Conservation (phyloP, 2,888 invertebrate genomes). For the Leucophenga maculata region DNA sequence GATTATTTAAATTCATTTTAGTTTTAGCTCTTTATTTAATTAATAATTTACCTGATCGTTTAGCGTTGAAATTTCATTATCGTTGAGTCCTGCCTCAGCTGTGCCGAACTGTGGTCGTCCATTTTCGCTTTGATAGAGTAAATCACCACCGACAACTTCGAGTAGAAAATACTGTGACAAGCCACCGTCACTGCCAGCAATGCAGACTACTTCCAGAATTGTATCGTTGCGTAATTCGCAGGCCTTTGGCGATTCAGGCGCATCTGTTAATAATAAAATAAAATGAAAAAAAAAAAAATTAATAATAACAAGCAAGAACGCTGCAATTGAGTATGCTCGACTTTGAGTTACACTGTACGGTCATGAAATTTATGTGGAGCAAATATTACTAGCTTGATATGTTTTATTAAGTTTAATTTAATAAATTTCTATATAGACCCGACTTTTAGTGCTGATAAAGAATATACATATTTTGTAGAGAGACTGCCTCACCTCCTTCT, state of each 20-base stretch:
- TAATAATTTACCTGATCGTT: conserved; percentile 76
- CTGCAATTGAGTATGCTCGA: no score
- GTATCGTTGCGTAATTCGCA: conserved; percentile 82
- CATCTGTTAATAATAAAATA: conserved; percentile 74
- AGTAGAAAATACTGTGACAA: conserved; percentile 86
- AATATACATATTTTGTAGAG: no score
- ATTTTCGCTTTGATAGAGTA: conserved; percentile 73
- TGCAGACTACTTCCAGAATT: conserved; percentile 79
- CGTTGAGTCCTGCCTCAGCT: conserved; percentile 67
- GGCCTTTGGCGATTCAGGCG: conserved; percentile 83
- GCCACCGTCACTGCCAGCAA: conserved; percentile 86
- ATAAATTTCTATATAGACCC: no score
- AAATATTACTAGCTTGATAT: no score
- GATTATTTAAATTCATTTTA: not conserved
- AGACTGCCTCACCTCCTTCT: no score
- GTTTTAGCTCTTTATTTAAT: not conserved
- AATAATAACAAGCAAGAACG: no score
- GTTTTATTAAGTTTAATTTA: no score
- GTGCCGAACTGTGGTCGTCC: conserved; percentile 59
- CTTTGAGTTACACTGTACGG: no score
- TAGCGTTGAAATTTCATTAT: conserved; percentile 78
- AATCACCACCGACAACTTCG: conserved; percentile 80
- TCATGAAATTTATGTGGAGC: no score
- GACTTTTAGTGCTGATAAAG: no score
- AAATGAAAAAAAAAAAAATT: not conserved